These are phyloP conservation scores for Clytia hemisphaerica DNA, from an alignment of 30 jellyfish, hydroid and myxozoan genomes.

Conservation along the genomic window DNA sequence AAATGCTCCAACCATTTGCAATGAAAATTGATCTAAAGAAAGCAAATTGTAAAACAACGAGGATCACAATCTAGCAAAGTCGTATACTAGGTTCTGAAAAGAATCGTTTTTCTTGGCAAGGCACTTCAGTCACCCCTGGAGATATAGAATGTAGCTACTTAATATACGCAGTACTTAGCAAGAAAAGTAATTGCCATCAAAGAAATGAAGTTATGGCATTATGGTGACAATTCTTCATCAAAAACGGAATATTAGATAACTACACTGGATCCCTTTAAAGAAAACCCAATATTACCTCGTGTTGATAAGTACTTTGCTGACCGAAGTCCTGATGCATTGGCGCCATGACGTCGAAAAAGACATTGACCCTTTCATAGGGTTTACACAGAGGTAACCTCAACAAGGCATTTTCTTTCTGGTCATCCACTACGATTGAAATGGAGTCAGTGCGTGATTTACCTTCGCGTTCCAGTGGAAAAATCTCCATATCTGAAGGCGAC, in stretches of 20 bases:
- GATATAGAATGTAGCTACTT: too few species aligned
- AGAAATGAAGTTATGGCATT: too few species aligned
- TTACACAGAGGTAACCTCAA: conserved; percentile 67
- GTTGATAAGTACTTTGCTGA: conserved; percentile 39
- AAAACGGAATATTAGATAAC: neutral
- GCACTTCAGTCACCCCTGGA: too few species aligned
- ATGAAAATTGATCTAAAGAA: conserved; percentile 35
- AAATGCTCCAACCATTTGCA: conserved; percentile 68
- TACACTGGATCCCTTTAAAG: neutral
- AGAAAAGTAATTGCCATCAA: too few species aligned
- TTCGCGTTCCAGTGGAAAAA: conserved; percentile 47
- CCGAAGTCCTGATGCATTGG: conserved; percentile 44
- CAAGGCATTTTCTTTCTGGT: conserved; percentile 23
- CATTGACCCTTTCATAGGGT: conserved; percentile 54
- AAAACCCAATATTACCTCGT: conserved; percentile 49
- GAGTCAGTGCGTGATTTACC: conserved; percentile 65
- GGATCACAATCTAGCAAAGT: neutral
- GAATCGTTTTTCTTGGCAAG: too few species aligned
- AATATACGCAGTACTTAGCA: too few species aligned
- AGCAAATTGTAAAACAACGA: neutral
- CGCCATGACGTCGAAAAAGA: conserved; percentile 70
- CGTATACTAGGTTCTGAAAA: too few species aligned
- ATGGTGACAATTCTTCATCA: neutral
- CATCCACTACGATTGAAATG: conserved; percentile 32
- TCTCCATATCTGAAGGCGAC: conserved; percentile 48